These are phyloP conservation scores for Thereuonema tuberculata DNA, from an alignment of 1,140 invertebrate genomes.

Conservation along the genomic window DNA sequence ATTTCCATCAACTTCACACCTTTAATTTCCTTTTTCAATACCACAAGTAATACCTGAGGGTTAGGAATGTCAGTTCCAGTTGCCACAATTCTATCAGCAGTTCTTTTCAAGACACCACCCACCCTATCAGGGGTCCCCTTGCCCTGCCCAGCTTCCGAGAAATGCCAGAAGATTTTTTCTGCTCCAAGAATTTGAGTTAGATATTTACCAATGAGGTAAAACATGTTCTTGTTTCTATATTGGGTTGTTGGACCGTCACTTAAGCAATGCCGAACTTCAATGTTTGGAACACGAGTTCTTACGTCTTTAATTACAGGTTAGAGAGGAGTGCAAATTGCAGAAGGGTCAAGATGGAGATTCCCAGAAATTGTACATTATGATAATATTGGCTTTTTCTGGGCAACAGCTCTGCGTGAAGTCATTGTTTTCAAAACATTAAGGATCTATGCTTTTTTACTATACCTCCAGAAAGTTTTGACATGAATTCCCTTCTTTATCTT, in stretches of 20 bases:
- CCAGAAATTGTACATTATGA: background rate
- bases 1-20: too few relatives aligned
- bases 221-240: background rate
- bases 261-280: too few relatives aligned
- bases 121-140: conserved; percentile 34
- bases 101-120: conserved; percentile 29
- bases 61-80: background rate
- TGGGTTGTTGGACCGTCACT: background rate
- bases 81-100: background rate
- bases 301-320: background rate
- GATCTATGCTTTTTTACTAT: too few relatives aligned
- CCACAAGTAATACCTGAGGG: too few relatives aligned
- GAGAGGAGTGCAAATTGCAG: background rate
- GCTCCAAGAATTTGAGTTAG: background rate
- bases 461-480: too few relatives aligned
- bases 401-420: too few relatives aligned
- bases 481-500: too few relatives aligned
- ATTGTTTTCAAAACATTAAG: too few relatives aligned
- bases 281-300: background rate
- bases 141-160: conserved; percentile 32
- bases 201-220: background rate
- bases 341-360: background rate
- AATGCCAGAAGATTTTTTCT: conserved; percentile 28
- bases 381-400: too few relatives aligned
- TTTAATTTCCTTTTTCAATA: too few relatives aligned